phyloP scores from a whole-genome alignment of 2,888 invertebrate species.

The Drosophila borealis region DNA sequence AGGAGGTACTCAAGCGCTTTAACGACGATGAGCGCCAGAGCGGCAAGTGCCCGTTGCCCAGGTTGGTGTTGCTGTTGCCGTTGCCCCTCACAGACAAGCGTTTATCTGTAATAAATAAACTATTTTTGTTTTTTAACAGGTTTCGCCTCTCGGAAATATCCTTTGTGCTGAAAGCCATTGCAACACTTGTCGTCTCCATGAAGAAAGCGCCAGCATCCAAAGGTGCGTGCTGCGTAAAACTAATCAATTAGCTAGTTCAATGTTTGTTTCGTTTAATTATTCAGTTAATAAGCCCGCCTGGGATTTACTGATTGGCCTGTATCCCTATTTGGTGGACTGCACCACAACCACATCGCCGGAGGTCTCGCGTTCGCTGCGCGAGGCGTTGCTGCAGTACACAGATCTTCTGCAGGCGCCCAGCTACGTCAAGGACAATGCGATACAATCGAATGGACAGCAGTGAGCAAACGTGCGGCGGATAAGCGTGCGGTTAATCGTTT shows the following conservation, averaged over 20 bases:
- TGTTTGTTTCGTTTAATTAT: neutral
- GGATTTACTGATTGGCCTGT: slow-evolving; percentile 96
- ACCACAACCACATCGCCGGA: slow-evolving; percentile 92
- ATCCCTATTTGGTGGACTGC: slow-evolving; percentile 95
- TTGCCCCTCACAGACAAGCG: neutral
- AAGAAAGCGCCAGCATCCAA: slow-evolving; percentile 95
- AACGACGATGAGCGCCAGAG: slow-evolving; percentile 93
- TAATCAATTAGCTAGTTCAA: no score
- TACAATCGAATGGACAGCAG: slow-evolving; percentile 82
- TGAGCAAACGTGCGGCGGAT: slow-evolving; percentile 52
- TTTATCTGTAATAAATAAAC: neutral
- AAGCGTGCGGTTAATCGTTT: slow-evolving; percentile 43
- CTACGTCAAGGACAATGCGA: slow-evolving; percentile 50
- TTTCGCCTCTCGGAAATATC: slow-evolving; percentile 97
- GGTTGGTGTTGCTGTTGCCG: slow-evolving; percentile 87
- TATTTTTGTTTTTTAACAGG: slow-evolving; percentile 85
- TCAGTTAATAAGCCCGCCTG: slow-evolving; percentile 95
- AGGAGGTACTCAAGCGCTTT: slow-evolving; percentile 95
- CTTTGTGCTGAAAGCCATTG: slow-evolving; percentile 97
- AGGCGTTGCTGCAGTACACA: slow-evolving; percentile 94
- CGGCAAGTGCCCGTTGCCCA: slow-evolving; percentile 93
- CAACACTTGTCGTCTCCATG: slow-evolving; percentile 95
- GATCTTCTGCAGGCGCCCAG: slow-evolving; percentile 90
- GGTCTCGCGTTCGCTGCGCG: slow-evolving; percentile 91
- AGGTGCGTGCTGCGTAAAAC: slow-evolving; percentile 85